Evolutionary conservation across 2,113 vertebrate genomes (phyloP).

Genomic region (Micromys minutus): DNA sequence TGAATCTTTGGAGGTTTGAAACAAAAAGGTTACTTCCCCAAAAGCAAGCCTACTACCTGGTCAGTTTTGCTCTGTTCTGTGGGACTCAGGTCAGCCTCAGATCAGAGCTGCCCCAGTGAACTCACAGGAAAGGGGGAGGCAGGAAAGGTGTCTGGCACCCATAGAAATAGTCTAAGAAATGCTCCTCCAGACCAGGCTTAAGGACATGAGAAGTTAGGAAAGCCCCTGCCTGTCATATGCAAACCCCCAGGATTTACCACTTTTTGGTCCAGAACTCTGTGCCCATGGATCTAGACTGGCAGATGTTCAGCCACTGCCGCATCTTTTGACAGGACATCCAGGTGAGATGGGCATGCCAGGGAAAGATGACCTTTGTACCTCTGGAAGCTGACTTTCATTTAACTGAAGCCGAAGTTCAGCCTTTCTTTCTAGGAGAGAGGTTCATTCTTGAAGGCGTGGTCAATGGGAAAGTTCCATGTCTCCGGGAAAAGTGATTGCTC

Average conservation of each 20-base stretch:
- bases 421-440: background rate
- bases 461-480: background rate
- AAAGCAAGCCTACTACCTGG: background rate
- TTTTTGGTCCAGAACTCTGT: background rate
- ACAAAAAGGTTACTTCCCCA: background rate
- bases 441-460: background rate
- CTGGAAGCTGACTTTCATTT: background rate
- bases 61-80: background rate
- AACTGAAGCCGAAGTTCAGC: background rate
- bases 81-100: background rate
- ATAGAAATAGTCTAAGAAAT: background rate
- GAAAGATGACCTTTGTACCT: accelerated
- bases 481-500: background rate
- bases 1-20: background rate
- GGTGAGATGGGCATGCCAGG: background rate
- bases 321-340: background rate
- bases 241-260: background rate
- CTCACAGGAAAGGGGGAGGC: background rate
- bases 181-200: background rate
- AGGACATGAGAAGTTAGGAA: background rate
- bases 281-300: background rate
- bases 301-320: background rate
- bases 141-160: background rate
- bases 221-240: background rate
- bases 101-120: background rate